Evolutionary conservation across 1,140 invertebrate genomes (phyloP).

Genomic region (Lepidurus packardi): DNA sequence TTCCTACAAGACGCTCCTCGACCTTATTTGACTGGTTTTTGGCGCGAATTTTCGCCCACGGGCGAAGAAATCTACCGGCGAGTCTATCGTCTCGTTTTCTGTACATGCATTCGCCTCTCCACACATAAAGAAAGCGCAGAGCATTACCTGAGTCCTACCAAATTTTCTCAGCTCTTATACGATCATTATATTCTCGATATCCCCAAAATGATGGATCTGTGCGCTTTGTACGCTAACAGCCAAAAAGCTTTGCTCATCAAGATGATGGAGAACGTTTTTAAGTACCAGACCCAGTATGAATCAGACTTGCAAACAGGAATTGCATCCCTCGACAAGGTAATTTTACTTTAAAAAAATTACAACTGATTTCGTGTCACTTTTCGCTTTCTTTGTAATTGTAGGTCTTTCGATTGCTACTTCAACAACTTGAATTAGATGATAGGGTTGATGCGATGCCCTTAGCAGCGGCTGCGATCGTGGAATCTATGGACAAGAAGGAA

Average conservation of each 20-base stretch:
- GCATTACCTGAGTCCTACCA: constrained; percentile 58
- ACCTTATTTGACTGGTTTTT: constrained; percentile 49
- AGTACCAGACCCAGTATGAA: constrained; percentile 61
- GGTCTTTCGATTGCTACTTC: constrained; percentile 46
- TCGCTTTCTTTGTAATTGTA: constrained; percentile 36
- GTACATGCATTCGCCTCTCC: constrained; percentile 62
- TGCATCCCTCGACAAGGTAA: constrained; percentile 44
- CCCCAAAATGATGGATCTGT: constrained; percentile 71
- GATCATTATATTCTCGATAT: constrained; percentile 74
- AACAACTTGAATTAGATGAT: constrained; percentile 50
- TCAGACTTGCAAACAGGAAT: constrained; percentile 56
- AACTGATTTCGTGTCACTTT: not conserved
- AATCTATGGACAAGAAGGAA: constrained; percentile 40
- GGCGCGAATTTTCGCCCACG: not conserved
- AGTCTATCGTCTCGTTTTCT: constrained; percentile 55
- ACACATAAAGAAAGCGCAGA: constrained; percentile 62
- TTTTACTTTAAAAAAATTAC: not conserved
- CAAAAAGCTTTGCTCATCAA: constrained; percentile 56
- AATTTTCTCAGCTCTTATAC: constrained; percentile 65
- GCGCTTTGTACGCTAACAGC: constrained; percentile 62
- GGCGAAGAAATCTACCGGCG: constrained; percentile 18
- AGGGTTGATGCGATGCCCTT: constrained; percentile 31
- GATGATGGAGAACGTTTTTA: constrained; percentile 61
- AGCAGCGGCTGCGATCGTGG: constrained; percentile 31
- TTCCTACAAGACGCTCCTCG: constrained; percentile 68